Base-by-base conservation (phyloP, 2,888 invertebrate genomes). In the Drosophila histrio region DNA sequence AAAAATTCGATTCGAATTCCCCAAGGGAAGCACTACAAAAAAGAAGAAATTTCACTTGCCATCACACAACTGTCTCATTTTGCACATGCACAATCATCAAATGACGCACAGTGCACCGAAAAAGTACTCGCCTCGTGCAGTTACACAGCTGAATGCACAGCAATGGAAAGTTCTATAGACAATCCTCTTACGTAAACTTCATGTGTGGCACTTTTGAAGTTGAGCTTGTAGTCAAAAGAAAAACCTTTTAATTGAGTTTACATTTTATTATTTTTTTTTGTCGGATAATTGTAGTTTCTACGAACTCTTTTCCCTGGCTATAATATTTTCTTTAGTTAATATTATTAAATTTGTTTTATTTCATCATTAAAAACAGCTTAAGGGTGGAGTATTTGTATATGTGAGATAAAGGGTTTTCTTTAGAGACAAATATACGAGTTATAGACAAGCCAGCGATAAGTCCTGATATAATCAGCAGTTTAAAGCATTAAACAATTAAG, bases 51-150 rank as follows among this genome's bases (percentile, higher is more conserved):
- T 50, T 61, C 80, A 52, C 49, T 30, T 72, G 56, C 32, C 56
- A 52, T 43, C 9, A 13, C 39, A 52, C 44, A 50, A 59, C 36
- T 21, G 26, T 34, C 38, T 53, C 53, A 68, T 44, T 34, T 43
- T 50, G 53, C 63, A 75, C 76, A 52, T 57, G 41, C 71, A 72
- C 50, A 39, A 26, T 17, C 58, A 62, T 59, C 32, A 38, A 62
- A 17, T 32, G 53, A 36, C 28, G 47, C 58, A 63, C 57, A 63
- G 72, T 68, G 56, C 58, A 62, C 46, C 46, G 49, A 8, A 73
- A 65, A 77, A 72, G 65, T 61, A 56, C 15, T 60, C 46, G 21
- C 50, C 56, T 13, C 22, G 13, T 28, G 32, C 21, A 56, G 39
- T 46, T 53, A 60, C 47, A 61, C 69, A 68, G 32, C 15, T 47